Conservation (phyloP, 2,113 vertebrate species). For the Phoenicopterus ruber region DNA sequence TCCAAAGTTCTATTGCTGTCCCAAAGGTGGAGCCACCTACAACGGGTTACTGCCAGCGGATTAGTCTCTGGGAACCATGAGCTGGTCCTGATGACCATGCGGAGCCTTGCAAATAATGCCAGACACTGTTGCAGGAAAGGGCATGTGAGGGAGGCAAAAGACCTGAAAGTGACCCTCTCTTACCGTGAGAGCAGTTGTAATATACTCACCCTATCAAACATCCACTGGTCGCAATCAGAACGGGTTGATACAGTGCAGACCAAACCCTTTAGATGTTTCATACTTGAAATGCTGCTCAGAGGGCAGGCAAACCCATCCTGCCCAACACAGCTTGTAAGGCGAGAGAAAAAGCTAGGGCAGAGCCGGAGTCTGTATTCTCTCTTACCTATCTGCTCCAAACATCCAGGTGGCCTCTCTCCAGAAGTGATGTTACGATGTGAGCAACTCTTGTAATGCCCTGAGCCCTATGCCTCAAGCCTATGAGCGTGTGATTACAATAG, state of each 20-base stretch:
- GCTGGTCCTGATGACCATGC: background rate
- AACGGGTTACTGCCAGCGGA: too few relatives aligned
- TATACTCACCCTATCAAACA: background rate
- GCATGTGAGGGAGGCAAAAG: background rate
- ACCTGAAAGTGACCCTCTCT: background rate
- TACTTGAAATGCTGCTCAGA: background rate
- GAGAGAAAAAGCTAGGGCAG: background rate
- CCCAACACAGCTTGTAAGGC: background rate
- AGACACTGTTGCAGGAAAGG: background rate
- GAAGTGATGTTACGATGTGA: background rate
- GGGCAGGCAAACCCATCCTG: background rate
- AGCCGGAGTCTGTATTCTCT: background rate
- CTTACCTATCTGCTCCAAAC: background rate
- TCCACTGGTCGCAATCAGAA: background rate
- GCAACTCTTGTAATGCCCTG: background rate
- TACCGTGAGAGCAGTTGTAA: background rate
- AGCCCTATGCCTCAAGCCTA: background rate
- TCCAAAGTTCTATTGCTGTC: background rate
- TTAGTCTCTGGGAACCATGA: background rate
- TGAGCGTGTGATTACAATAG: background rate
- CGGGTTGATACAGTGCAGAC: background rate
- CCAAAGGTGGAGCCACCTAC: background rate
- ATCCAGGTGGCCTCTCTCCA: background rate
- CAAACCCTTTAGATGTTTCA: background rate
- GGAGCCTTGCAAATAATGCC: background rate